phyloP scores from a whole-genome alignment of 2,113 vertebrate species.

The Elephantulus edwardii region DNA sequence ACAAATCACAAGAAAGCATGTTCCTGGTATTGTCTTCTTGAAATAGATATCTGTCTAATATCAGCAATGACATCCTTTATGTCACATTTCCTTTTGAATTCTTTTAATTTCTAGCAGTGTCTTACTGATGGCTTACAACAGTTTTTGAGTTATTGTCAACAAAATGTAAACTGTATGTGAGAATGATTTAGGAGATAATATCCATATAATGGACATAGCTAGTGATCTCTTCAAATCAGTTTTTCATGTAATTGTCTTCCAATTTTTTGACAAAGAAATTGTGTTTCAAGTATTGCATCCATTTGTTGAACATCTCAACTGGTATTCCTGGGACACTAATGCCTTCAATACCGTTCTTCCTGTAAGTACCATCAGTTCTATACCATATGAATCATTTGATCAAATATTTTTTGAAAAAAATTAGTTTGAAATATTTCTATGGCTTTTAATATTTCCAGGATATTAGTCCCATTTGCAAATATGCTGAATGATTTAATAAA shows the following conservation, averaged over 20 bases:
- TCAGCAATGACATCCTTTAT: too few species aligned
- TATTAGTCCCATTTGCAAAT: not conserved
- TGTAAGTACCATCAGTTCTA: not conserved
- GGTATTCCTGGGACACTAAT: not conserved
- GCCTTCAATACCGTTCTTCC: not conserved
- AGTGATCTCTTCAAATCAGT: not conserved
- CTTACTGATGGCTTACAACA: too few species aligned
- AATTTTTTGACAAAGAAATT: not conserved
- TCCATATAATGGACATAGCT: not conserved
- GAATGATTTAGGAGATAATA: too few species aligned
- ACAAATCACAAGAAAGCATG: too few species aligned
- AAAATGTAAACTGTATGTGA: too few species aligned
- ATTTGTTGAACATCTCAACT: not conserved
- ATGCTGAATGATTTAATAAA: not conserved
- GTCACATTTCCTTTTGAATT: too few species aligned
- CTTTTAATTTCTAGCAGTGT: too few species aligned
- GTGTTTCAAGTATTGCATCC: not conserved
- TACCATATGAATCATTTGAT: not conserved
- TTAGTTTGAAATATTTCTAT: conserved; percentile 8
- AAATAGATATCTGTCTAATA: too few species aligned
- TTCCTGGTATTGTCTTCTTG: too few species aligned
- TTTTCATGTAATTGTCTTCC: not conserved
- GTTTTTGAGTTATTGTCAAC: too few species aligned
- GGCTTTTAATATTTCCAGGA: not conserved
- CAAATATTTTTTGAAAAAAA: not conserved